Base-by-base conservation (phyloP, 2,797 vertebrate genomes). In the Falco concolor region DNA sequence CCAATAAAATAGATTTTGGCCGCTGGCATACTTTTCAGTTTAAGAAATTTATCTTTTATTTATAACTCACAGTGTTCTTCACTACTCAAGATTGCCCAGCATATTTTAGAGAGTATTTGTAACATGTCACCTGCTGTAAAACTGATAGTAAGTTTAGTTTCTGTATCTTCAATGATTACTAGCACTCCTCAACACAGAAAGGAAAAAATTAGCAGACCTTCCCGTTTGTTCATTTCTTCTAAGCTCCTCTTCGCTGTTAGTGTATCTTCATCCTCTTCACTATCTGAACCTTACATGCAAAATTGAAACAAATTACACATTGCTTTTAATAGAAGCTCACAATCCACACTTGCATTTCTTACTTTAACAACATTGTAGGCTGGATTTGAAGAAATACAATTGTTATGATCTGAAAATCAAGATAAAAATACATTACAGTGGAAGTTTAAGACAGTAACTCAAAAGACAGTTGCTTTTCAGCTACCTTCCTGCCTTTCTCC, bases 211-310 rank as follows among this genome's bases (percentile, higher is more conserved):
- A 69, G 93, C 96, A 80, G 60, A 97, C 96, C 96, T 82, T 89
- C 68, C 25, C 93, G 68, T 38, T 86, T 56, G n/a, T 74, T 92
- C 67, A n/a, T 8, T 84, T 93, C 95, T 92, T 97, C 89, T 68
- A 96, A 92, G 68, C 83, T 94, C 72, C 8, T 70, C 70, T 80
- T 60, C 74, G 93, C 0, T 61, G 83, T 92, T 68, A 78, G 34
- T 86, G 34, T 25, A 73, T 90, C 86, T 63, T 96, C 96, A 69
- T 96, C 95, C n/a, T 96, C 96, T 91, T 97, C 97, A 1, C 89
- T 97, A 59, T 95, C 97, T 84, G 90, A 96, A 93, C 67, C 88
- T 92, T 83, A 93, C 96, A 91, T 25, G 56, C 34, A 97, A 13
- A 96, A 69, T 81, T 23, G 3, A 94, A 93, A 89, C 5, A 53